Evolutionary conservation across 2,888 invertebrate genomes (phyloP).

Genomic region (Prosopocoilus inquinatus): DNA sequence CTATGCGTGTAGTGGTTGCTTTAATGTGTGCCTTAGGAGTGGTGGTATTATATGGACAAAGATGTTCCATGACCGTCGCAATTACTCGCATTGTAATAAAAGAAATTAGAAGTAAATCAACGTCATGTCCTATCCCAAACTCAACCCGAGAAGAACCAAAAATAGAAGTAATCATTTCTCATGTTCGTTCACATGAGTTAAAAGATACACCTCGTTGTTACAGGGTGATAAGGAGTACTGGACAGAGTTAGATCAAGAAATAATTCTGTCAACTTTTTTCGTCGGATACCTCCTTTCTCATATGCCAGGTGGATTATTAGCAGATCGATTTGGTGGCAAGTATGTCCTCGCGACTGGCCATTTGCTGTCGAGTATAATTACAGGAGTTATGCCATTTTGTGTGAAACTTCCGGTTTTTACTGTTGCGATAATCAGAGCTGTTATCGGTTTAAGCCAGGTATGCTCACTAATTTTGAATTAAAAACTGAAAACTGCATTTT

Average conservation of each 20-base stretch:
- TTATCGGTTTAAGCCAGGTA: slow-evolving; percentile 16
- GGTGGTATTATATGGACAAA: slow-evolving; percentile 13
- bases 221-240: slow-evolving; percentile 44
- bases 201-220: too few relatives aligned
- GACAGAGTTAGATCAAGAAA: slow-evolving; percentile 67
- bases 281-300: slow-evolving; percentile 81
- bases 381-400: slow-evolving; percentile 73
- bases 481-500: neutral
- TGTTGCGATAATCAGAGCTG: slow-evolving; percentile 1
- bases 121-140: too few relatives aligned
- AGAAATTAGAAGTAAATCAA: too few relatives aligned
- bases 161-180: too few relatives aligned
- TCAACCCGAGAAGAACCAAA: too few relatives aligned
- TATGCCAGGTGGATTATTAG: slow-evolving; percentile 71
- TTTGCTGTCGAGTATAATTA: slow-evolving; percentile 72
- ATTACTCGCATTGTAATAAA: slow-evolving; percentile 11
- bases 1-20: slow-evolving; percentile 2
- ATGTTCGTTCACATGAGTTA: too few relatives aligned
- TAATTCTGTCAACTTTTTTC: slow-evolving; percentile 77
- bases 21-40: slow-evolving; percentile 7
- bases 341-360: slow-evolving; percentile 75
- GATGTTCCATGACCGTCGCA: slow-evolving; percentile 9
- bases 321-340: slow-evolving; percentile 76
- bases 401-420: slow-evolving; percentile 58
- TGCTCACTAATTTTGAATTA: neutral